Conservation (phyloP, 1,140 invertebrate species). For the Drosophila nannoptera region DNA sequence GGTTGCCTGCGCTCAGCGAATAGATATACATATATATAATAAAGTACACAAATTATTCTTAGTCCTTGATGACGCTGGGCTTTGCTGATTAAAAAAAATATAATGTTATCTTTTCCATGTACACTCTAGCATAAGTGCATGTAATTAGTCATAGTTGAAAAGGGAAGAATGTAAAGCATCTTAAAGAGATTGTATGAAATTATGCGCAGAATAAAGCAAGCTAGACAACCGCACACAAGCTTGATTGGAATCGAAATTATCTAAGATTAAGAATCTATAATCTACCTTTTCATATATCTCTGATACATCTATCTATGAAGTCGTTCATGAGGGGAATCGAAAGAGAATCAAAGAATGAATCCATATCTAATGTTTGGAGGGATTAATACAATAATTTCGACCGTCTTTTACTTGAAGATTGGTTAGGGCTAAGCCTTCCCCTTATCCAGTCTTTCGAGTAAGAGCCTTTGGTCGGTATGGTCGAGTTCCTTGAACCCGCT, state of each 20-base stretch:
- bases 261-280: too few species aligned
- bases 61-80: conserved; percentile 25
- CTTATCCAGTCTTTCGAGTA: too few species aligned
- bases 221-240: not conserved
- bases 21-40: conserved; percentile 28
- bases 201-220: conserved; percentile 23
- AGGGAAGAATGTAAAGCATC: conserved; percentile 16
- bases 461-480: conserved; percentile 3
- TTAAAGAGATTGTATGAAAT: conserved; percentile 42
- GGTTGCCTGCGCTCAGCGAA: conserved; percentile 26
- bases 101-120: conserved; percentile 40
- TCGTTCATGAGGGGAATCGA: too few species aligned
- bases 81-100: conserved; percentile 12
- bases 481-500: conserved; percentile 66
- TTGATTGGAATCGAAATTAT: too few species aligned
- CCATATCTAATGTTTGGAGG: too few species aligned
- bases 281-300: too few species aligned
- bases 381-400: too few species aligned
- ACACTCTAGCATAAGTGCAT: conserved; percentile 52
- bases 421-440: too few species aligned
- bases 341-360: too few species aligned
- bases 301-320: too few species aligned
- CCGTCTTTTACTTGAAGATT: too few species aligned
- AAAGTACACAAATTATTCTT: conserved; percentile 5
- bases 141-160: conserved; percentile 50